These are phyloP conservation scores for Cosmia trapezina DNA, from an alignment of 2,888 invertebrate genomes.

Conservation along the genomic window DNA sequence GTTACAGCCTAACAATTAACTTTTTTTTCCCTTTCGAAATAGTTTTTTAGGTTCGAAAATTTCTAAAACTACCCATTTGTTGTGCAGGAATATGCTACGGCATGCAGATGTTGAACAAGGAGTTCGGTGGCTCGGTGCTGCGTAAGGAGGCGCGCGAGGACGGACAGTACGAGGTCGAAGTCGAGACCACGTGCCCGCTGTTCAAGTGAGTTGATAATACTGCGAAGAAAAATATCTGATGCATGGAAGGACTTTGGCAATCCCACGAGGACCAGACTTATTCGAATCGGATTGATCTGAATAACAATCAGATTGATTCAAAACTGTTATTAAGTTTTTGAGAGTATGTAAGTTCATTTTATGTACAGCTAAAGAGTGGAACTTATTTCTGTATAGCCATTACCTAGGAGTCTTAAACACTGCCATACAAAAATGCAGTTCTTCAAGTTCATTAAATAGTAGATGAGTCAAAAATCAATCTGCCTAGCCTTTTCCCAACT, in stretches of 20 bases:
- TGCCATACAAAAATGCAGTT: not conserved
- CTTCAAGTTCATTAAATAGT: not conserved
- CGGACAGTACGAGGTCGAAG: slow-evolving; percentile 97
- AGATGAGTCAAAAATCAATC: no score
- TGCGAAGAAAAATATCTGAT: not conserved
- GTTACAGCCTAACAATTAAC: not conserved
- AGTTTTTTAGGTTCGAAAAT: not conserved
- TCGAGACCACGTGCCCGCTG: slow-evolving; percentile 96
- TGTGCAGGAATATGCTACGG: slow-evolving; percentile 98
- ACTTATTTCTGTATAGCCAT: not conserved
- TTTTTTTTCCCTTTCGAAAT: not conserved
- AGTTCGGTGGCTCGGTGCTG: slow-evolving; percentile 97
- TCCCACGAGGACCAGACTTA: not conserved
- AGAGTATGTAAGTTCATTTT: not conserved
- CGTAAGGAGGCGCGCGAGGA: slow-evolving; percentile 97
- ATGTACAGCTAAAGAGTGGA: not conserved
- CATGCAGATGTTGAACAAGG: slow-evolving; percentile 99
- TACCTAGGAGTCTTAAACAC: not conserved
- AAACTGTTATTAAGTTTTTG: not conserved
- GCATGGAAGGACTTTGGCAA: not conserved
- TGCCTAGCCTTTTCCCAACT: no score
- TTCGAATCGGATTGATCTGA: not conserved
- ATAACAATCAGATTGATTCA: not conserved
- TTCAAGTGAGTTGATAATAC: slow-evolving; percentile 93
- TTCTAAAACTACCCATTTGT: not conserved